These are phyloP conservation scores for Tuberolachnus salignus DNA, from an alignment of 2,888 invertebrate species.

Conservation along the genomic window DNA sequence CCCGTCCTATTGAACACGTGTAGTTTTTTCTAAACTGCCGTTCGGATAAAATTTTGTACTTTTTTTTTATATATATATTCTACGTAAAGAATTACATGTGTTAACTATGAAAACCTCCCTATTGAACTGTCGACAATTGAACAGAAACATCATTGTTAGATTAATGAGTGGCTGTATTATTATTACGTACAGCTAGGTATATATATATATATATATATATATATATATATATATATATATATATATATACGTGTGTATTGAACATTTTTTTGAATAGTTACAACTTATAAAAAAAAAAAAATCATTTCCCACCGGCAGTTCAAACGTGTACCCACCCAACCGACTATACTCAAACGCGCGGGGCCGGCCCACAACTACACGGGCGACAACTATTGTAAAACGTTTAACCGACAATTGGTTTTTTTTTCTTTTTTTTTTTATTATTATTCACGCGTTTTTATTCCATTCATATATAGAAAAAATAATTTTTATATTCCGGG, in stretches of 20 bases:
- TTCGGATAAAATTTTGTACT: background rate
- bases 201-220: background rate
- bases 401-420: conserved; percentile 53
- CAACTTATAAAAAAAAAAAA: conserved; percentile 22
- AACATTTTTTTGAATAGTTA: conserved; percentile 35
- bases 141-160: conserved; percentile 41
- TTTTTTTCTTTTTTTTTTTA: conserved; percentile 28
- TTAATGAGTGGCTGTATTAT: conserved; percentile 48
- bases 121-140: conserved; percentile 45
- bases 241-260: too few species aligned
- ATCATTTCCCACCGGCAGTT: conserved; percentile 30
- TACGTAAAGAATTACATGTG: conserved; percentile 32
- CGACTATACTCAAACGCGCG: too few species aligned
- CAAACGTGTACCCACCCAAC: conserved; percentile 28
- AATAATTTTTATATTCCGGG: conserved; percentile 41
- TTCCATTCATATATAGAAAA: conserved; percentile 39
- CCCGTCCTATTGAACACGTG: conserved; percentile 24
- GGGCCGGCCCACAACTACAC: background rate
- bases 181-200: background rate
- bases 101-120: conserved; percentile 40
- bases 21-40: conserved; percentile 17
- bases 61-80: conserved; percentile 25
- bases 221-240: too few species aligned
- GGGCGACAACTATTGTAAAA: conserved; percentile 42
- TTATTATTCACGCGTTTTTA: too few species aligned